Evolutionary conservation across 1,140 invertebrate species (phyloP), one percentile per base, ranked within the genome.

Genomic region (Bombus fervidus): DNA sequence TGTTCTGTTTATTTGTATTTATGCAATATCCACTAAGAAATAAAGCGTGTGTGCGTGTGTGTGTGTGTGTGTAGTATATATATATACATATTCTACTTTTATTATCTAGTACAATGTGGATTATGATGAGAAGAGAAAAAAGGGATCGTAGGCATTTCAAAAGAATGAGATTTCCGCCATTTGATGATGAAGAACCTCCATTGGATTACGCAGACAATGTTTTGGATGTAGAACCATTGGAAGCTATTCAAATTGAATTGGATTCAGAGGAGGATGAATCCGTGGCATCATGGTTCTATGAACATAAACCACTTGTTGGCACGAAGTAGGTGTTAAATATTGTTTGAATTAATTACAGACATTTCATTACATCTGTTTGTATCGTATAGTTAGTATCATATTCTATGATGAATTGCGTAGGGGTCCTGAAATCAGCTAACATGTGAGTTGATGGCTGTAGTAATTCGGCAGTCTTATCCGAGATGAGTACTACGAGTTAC

Each of bases 111-210:
- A 99, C 99, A 10, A 99, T 99, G 99, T 99, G 99, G 99, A 99
- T 99, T 88, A 99, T 99, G 98, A 99, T 99, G 99, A 96, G 99
- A 90, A 96, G 99, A 89, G 99, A 99, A 93, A 99, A 99, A 95
- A 95, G 99, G 87, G 99, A 99, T 96, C 97, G 99, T 93, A 96
- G 99, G 62, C 99, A 99, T 95, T 99, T 99, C 93, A 99, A 99
- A 95, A 96, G 99, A 89, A 99, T 99, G 99, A 96, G 99, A 90
- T 99, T 99, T 94, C 99, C 99, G 53, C 99, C 99, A 2, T 99
- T 99, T 95, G 99, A 99, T 95, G 99, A 99, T 96, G 99, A 99
- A 95, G 99, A 99, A 96, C 99, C 99, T 57, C 99, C 99, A 2
- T 95, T 99, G 43, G 99, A 99, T 96, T 99, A 99, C 95, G 99